Conservation (phyloP, 2,113 vertebrate species). For the Thamnaconus septentrionalis region DNA sequence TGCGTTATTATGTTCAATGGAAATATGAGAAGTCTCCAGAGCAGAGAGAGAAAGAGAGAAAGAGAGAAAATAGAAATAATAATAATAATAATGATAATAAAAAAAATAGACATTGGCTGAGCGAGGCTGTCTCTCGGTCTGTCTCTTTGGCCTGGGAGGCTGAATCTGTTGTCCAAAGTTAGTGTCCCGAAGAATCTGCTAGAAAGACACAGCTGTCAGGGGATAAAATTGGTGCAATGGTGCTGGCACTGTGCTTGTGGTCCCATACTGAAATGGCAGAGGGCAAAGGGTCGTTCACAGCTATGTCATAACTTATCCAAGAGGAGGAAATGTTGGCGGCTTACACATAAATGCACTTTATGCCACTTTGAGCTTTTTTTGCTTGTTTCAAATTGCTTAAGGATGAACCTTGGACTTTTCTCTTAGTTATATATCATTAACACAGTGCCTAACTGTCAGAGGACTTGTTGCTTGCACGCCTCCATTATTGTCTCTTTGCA, state of each 20-base stretch:
- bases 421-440: not conserved
- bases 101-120: constrained; percentile 32
- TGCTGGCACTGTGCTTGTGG: constrained; percentile 44
- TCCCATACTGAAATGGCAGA: constrained; percentile 67
- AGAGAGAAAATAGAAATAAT: not conserved
- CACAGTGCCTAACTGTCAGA: not conserved
- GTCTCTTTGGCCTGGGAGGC: constrained; percentile 60
- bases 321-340: not conserved
- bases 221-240: constrained; percentile 78
- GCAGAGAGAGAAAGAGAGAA: not conserved
- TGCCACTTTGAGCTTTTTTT: not conserved
- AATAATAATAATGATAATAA: too few species aligned
- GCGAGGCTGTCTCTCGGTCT: constrained; percentile 45
- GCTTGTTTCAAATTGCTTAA: not conserved
- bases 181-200: constrained; percentile 77
- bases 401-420: not conserved
- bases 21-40: constrained; percentile 25
- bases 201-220: constrained; percentile 79
- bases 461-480: constrained; percentile 56
- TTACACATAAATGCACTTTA: constrained; percentile 5
- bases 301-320: constrained; percentile 46
- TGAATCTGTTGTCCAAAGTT: constrained; percentile 78
- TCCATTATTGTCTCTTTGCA: not conserved
- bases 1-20: not conserved
- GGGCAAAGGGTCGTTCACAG: constrained; percentile 72